These are phyloP conservation scores for Etheostoma cragini DNA, from an alignment of 2,113 vertebrate species.

Conservation along the genomic window DNA sequence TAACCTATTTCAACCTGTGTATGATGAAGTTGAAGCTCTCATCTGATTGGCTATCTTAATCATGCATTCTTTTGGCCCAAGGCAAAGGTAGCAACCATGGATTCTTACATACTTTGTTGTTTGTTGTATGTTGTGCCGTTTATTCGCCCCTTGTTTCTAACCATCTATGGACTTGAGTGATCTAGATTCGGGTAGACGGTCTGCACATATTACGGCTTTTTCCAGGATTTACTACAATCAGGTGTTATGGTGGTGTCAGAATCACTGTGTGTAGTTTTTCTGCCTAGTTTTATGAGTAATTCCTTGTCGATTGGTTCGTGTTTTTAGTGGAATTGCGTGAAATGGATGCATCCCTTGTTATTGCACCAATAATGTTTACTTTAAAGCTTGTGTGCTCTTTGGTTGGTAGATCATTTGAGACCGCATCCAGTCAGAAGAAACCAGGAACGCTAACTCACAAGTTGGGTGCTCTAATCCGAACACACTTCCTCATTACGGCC, in stretches of 20 bases:
- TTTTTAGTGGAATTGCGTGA: neutral
- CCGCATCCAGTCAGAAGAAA: constrained; percentile 4
- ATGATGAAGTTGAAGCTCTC: constrained; percentile 16
- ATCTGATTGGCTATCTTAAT: constrained; percentile 8
- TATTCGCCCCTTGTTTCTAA: neutral
- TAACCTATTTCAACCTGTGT: constrained; percentile 24
- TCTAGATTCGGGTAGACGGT: constrained; percentile 12
- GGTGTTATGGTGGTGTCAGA: constrained; percentile 13
- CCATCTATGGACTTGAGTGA: neutral
- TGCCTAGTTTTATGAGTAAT: neutral
- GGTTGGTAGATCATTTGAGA: neutral
- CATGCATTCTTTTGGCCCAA: constrained; percentile 9
- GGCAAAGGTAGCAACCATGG: constrained; percentile 9
- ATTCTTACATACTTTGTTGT: neutral
- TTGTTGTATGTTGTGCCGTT: constrained; percentile 26
- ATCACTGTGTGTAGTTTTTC: constrained; percentile 22
- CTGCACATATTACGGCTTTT: constrained; percentile 13
- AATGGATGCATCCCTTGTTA: neutral
- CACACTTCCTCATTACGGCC: constrained; percentile 24
- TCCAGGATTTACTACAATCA: constrained; percentile 20
- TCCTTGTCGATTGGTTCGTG: neutral
- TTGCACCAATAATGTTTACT: constrained; percentile 29
- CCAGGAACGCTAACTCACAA: constrained; percentile 31
- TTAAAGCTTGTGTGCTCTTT: constrained; percentile 2
- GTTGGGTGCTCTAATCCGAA: constrained; percentile 49